A percentile compares a stretch with the other conserved stretches of the same genome.
These are phyloP conservation scores for Theodoxus fluviatilis DNA, from an alignment of 2,888 invertebrate species.

Conservation along the genomic window DNA sequence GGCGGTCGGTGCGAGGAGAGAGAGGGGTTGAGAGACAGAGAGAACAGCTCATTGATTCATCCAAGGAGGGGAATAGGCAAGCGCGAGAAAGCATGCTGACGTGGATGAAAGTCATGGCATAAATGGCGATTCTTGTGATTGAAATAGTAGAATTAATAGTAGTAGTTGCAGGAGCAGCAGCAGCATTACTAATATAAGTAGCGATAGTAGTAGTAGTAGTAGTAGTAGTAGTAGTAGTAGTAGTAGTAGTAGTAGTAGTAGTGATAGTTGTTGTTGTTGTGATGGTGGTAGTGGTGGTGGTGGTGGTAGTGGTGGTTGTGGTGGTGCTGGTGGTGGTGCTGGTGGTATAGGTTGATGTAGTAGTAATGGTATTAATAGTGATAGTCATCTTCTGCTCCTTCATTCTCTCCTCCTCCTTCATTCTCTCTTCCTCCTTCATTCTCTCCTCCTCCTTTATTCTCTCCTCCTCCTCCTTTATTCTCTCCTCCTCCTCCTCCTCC, in stretches of 20 bases:
- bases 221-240: conserved; percentile 10
- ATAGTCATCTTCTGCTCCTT: too few species aligned
- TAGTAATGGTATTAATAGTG: conserved; percentile 11
- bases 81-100: too few species aligned
- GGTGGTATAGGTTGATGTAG: conserved; percentile 17
- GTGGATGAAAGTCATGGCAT: too few species aligned
- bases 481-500: too few species aligned
- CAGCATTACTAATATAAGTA: background rate
- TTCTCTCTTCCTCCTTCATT: too few species aligned
- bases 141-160: background rate
- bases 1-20: too few species aligned
- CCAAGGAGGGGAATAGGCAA: too few species aligned
- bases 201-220: background rate
- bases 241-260: conserved; percentile 2
- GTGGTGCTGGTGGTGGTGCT: conserved; percentile 16
- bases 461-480: too few species aligned
- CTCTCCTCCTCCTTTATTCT: too few species aligned
- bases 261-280: conserved; percentile 9
- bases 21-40: too few species aligned
- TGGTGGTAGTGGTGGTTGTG: background rate
- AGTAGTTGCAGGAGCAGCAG: background rate
- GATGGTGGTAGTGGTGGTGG: background rate
- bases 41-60: too few species aligned
- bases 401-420: too few species aligned
- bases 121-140: background rate